Percentiles rank a stretch among this genome's conserved stretches.
Evolutionary conservation across 2,888 invertebrate genomes (phyloP).

Genomic region (Cheilosia pagana): DNA sequence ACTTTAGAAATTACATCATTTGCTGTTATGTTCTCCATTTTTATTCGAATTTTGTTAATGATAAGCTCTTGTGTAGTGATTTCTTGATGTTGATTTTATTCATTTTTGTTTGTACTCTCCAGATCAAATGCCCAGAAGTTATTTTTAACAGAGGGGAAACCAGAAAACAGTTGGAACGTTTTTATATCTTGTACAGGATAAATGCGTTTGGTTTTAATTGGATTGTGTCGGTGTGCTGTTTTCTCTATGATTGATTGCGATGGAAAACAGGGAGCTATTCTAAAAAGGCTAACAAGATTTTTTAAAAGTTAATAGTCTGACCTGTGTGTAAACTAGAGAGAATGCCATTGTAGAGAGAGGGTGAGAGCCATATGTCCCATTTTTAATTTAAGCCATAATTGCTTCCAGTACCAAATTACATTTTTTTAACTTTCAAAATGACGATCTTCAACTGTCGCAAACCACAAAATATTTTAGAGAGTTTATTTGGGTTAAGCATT

Average conservation of each 20-base stretch:
- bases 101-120: conserved; percentile 52
- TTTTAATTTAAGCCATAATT: no score
- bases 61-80: conserved; percentile 11
- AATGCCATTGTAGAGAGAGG: no score
- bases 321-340: no score
- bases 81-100: background rate
- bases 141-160: conserved; percentile 27
- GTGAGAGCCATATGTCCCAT: no score
- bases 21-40: conserved; percentile 11
- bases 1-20: conserved; percentile 25
- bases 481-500: no score
- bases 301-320: no score
- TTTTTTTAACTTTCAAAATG: no score
- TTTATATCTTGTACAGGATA: conserved; percentile 38
- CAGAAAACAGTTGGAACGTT: conserved; percentile 43
- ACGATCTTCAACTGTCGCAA: no score
- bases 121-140: conserved; percentile 58
- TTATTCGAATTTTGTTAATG: background rate
- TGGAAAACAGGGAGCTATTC: background rate
- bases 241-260: background rate
- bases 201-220: conserved; percentile 34
- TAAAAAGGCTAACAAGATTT: no score
- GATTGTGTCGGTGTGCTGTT: background rate
- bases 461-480: no score
- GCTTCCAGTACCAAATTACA: no score